Conservation (phyloP, 1,140 invertebrate genomes). For the Mycetomoellerius zeteki region DNA sequence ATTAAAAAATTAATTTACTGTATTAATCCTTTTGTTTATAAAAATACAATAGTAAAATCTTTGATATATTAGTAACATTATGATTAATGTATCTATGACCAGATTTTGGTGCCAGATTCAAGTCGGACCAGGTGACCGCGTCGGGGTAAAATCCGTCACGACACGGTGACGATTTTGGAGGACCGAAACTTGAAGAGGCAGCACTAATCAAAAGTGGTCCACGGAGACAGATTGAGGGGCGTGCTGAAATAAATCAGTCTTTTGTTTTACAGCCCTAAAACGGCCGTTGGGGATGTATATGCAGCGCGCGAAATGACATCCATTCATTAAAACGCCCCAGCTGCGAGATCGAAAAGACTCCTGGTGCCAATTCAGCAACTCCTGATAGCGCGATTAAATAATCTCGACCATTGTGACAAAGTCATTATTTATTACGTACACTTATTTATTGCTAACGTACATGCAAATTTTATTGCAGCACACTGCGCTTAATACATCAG, state of each 20-base stretch:
- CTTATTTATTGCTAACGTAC: slow-evolving; percentile 31
- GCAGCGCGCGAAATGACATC: slow-evolving; percentile 76
- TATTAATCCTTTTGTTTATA: not conserved
- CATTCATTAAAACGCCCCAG: slow-evolving; percentile 82
- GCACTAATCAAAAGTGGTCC: slow-evolving; percentile 81
- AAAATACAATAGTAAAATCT: slow-evolving; percentile 15
- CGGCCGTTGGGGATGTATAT: slow-evolving; percentile 80
- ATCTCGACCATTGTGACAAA: slow-evolving; percentile 42
- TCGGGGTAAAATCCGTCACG: slow-evolving; percentile 43
- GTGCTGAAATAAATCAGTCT: slow-evolving; percentile 83
- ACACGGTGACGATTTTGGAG: slow-evolving; percentile 39
- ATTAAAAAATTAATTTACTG: slow-evolving; percentile 7
- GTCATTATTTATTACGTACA: slow-evolving; percentile 48
- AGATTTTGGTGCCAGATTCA: not conserved
- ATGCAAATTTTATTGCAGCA: slow-evolving; percentile 38
- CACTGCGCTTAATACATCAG: not conserved
- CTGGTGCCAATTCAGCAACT: slow-evolving; percentile 55
- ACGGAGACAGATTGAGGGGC: slow-evolving; percentile 80
- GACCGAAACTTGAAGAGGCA: slow-evolving; percentile 70
- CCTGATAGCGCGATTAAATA: slow-evolving; percentile 50
- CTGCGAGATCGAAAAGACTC: slow-evolving; percentile 77
- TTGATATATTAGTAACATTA: slow-evolving; percentile 17
- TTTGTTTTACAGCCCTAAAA: slow-evolving; percentile 83
- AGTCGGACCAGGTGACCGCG: not conserved
- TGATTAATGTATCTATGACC: not conserved